phyloP scores from a whole-genome alignment of 64 coral and sea anemone species.

The Stichodactyla mertensii region DNA sequence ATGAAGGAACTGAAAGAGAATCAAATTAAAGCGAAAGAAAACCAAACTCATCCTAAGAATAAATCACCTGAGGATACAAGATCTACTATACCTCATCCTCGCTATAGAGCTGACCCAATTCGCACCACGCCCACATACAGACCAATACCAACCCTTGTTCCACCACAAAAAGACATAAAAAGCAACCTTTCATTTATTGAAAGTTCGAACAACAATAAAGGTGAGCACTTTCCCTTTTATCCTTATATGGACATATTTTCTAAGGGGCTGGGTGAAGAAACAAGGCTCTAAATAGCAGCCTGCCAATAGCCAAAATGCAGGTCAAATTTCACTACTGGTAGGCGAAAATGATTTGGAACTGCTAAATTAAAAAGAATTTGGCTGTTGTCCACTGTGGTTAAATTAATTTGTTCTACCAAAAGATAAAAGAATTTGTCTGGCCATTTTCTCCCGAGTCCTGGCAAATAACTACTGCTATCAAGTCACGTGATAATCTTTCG shows the following conservation, averaged over 20 bases:
- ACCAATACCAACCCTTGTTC: background rate
- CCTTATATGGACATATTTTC: background rate
- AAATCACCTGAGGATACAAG: conserved; percentile 19
- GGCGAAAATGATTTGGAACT: too few relatives aligned
- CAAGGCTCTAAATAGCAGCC: too few relatives aligned
- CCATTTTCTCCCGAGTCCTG: too few relatives aligned
- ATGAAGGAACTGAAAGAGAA: conserved; percentile 52
- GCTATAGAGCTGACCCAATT: background rate
- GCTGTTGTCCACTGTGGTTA: too few relatives aligned
- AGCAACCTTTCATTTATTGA: background rate
- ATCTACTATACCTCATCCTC: conserved; percentile 34
- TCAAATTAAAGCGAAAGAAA: conserved; percentile 4
- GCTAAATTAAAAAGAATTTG: too few relatives aligned
- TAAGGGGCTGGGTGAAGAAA: too few relatives aligned
- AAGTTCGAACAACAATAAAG: background rate
- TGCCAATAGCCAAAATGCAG: too few relatives aligned
- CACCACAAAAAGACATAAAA: background rate
- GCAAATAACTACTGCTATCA: too few relatives aligned
- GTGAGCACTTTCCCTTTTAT: background rate
- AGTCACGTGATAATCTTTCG: too few relatives aligned
- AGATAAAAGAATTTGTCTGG: too few relatives aligned
- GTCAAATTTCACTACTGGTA: too few relatives aligned
- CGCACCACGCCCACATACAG: background rate
- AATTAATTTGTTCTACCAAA: too few relatives aligned
- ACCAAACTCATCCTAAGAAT: background rate